Base-by-base conservation (phyloP, 1,140 invertebrate genomes). In the Lepidurus couesii region DNA sequence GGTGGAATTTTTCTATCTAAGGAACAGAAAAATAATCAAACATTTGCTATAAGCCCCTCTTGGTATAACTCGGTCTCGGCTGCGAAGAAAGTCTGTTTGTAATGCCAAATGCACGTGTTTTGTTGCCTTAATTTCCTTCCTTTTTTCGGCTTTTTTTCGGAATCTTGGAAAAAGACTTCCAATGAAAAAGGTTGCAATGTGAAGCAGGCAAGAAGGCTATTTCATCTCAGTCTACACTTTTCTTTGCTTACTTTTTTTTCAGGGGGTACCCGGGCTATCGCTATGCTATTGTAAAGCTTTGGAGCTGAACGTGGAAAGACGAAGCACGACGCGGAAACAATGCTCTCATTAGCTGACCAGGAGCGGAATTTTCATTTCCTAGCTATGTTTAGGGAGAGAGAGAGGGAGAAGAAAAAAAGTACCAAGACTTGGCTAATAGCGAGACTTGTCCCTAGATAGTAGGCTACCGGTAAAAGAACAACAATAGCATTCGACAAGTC, bases 351-450 rank as follows among this genome's bases (percentile, higher is more conserved):
- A 65, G 53, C 53, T 65, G 53, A 65, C 53, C 53, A 13, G 21
- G 53, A 65, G 53, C 53, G 53, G 13, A 65, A 65, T 65, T 65
- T 65, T 65, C 53, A 65, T 65, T 65, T 65, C 53, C 53, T 65
- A 7, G 53, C 53, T 65, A 65, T 13, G 16, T 21, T 7, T 21
- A 9, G 6, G 6, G 6, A 5, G 21, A 13, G 21, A 65, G 16
- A 21, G 16, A 65, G 21, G 21, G 16, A 65, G 13, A 65, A 65
- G 21, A 65, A 16, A 65, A 65, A 16, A 21, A 7, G 16, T 21
- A 21, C 53, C 53, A 21, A 65, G 53, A 65, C 53, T 16, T 65
- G 53, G 53, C 53, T 65, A 65, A 65, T 65, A 65, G 53, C 53
- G 6, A 65, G 53, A 65, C 53, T 65, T 65, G 53, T 65, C 53